Evolutionary conservation across 2,113 vertebrate genomes (phyloP).

Genomic region (Ammodramus savannarum): DNA sequence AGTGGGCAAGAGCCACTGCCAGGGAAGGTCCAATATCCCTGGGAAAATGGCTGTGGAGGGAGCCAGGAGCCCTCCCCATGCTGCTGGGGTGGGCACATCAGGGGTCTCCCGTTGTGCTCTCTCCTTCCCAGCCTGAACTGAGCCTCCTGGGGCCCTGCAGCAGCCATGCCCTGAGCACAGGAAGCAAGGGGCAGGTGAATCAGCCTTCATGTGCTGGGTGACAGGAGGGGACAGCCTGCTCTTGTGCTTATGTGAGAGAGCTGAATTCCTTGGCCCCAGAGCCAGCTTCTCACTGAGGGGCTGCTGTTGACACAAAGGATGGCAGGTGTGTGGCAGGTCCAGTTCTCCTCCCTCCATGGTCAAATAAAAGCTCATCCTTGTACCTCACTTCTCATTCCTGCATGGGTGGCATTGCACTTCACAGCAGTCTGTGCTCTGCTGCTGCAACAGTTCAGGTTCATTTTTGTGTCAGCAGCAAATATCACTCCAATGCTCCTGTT

Average conservation of each 20-base stretch:
- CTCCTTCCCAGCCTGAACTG: background rate
- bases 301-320: background rate
- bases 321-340: rapidly evolving
- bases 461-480: background rate
- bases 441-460: background rate
- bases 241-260: background rate
- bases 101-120: background rate
- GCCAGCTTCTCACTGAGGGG: background rate
- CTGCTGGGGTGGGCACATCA: background rate
- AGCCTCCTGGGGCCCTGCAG: background rate
- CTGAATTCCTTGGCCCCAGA: rapidly evolving
- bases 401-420: background rate
- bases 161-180: background rate
- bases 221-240: background rate
- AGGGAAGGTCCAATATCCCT: background rate
- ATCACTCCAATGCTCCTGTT: background rate
- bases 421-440: rapidly evolving
- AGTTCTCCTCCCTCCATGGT: background rate
- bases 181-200: rapidly evolving
- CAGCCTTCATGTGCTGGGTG: rapidly evolving
- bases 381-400: background rate
- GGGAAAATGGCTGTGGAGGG: background rate
- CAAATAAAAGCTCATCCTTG: background rate
- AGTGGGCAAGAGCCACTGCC: background rate
- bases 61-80: rapidly evolving